Base-by-base conservation (phyloP, 2,888 invertebrate species). In the Steinernema scapterisci region DNA sequence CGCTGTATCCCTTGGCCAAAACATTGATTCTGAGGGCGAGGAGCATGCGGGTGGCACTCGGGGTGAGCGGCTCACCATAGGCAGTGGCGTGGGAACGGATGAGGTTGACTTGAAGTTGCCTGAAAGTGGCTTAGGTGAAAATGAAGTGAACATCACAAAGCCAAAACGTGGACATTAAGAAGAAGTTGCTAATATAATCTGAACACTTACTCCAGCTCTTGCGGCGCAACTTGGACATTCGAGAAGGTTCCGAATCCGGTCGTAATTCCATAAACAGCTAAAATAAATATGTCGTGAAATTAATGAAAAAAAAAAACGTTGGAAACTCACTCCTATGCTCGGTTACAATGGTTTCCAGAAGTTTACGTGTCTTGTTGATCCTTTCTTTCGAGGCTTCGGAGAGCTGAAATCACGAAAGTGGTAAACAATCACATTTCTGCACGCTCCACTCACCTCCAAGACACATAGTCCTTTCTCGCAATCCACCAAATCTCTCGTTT, bases 231-330 rank as follows among this genome's bases (percentile, higher is more conserved):
- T 9, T 89, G 88, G 1, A 90, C 91, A 27, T 89, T 88, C 0
- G 92, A 91, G 87, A 92, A 92, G 74, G 91, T 91, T 70, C 92
- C 92, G 85, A 92, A 91, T n/a, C 92, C 92, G 0, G 92, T 92
- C 1, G 91, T 92, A 52, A 92, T 90, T 3, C 91, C 91, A 84
- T 91, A 91, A 78, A 89, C 91, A 76, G 90, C 91, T 91, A 82
- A 73, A 87, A 86, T 70, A 13, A 13, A 21, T 23, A 0, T 11
- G 43, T 73, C n/a, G 13, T 13, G 11, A 23, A 19, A 27, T 38
- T 9, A 7, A 13, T 16, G 25, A 70, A 23, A 46, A 44, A 27
- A 25, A 3, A 6, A 38, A 38, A n/a, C n/a, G n/a, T 9, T 46
- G 7, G 9, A 13, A 25, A 71, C 81, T 74, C 80, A 91, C 91